Conservation (phyloP, 2,113 vertebrate species). For the Stictonetta naevosa region DNA sequence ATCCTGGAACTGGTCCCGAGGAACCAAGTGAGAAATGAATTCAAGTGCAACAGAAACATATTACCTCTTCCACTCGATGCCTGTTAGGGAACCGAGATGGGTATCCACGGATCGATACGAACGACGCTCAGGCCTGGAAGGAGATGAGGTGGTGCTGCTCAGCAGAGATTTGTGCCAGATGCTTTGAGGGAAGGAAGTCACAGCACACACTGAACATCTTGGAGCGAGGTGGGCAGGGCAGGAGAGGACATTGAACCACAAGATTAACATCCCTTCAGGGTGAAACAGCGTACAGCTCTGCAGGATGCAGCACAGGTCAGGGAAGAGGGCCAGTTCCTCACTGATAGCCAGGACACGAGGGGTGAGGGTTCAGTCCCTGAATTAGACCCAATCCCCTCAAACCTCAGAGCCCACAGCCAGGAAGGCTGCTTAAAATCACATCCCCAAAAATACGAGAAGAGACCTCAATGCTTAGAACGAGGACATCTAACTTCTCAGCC, state of each 20-base stretch:
- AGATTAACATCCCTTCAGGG: neutral
- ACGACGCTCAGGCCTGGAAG: neutral
- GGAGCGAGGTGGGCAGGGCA: neutral
- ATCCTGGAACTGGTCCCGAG: constrained; percentile 25
- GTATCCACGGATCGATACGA: neutral
- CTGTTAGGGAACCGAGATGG: neutral
- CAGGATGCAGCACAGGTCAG: neutral
- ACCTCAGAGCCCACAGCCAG: neutral
- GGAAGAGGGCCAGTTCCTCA: neutral
- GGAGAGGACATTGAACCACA: neutral
- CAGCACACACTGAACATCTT: neutral
- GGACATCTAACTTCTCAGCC: neutral
- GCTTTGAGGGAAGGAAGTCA: neutral
- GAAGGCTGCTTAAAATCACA: neutral
- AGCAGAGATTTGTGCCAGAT: neutral
- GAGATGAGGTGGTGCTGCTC: neutral
- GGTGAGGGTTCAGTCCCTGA: neutral
- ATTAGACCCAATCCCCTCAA: neutral
- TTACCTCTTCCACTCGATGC: neutral
- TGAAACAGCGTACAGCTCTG: neutral
- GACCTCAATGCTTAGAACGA: neutral
- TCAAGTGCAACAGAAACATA: neutral
- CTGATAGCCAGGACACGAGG: neutral
- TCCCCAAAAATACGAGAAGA: neutral
- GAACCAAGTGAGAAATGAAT: neutral